Base-by-base conservation (phyloP, 2,797 vertebrate species). In the Simalia tracyae region DNA sequence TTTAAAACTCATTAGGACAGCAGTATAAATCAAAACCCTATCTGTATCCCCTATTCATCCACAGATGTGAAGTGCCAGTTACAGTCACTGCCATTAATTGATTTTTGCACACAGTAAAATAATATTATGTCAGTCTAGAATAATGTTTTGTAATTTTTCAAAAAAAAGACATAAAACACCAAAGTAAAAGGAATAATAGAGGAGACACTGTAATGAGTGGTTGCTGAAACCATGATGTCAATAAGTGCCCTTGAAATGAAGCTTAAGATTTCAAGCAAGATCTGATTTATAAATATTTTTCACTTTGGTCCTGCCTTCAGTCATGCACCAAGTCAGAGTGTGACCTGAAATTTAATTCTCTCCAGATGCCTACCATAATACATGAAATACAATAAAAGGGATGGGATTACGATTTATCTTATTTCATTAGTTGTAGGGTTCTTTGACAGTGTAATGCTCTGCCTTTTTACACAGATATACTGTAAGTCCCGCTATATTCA, bases 11-110 rank as follows among this genome's bases (percentile, higher is more conserved):
- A 93, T 85, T 93, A 92, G 85, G 46, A 68, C 56, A 72, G 64
- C 61, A 85, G 68, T 46, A 91, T 92, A 89, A 95, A 90, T 93
- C 86, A 92, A 89, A 94, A 92, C 14, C 85, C 89, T 68, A 91
- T 68, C 86, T 59, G 50, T 26, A 54, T 84, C 28, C 24, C n/a
- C 42, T 90, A 60, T 81, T 87, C 56, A 84, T 63, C 85, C 61
- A 46, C 14, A 76, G 57, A 85, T 81, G 12, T 68, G 87, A 89
- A 42, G 63, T 14, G 24, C 59, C 89, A 42, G n/a, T 89, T 90
- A 59, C 72, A 90, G 26, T 57, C 84, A 87, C 87, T 88, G 68
- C 17, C 81, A 54, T 50, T 93, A 93, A 94, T 81, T 93, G 92
- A 88, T 60, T 54, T 46, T 90, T 91, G 68, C 92, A 92, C 36